Evolutionary conservation across 37 sponge, comb jelly and placozoan genomes (phyloP).

Genomic region (Chondrilla cf. caribensis): DNA sequence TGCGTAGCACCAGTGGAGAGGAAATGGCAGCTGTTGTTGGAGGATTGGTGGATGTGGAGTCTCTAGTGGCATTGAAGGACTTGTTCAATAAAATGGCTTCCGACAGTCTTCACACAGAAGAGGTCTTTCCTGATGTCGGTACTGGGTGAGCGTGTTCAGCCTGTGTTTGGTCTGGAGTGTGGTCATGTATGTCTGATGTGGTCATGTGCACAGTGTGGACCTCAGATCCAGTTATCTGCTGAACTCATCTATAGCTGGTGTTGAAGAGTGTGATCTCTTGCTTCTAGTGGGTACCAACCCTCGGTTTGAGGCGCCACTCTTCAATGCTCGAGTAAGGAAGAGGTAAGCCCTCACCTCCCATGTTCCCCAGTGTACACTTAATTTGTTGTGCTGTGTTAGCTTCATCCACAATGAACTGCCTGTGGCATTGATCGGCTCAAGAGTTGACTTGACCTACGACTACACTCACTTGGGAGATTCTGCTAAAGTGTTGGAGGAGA

Average conservation of each 20-base stretch:
- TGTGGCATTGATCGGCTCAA: constrained; percentile 70
- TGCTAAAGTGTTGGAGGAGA: constrained; percentile 51
- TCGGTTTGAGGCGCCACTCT: constrained; percentile 88
- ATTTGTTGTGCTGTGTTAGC: constrained; percentile 21
- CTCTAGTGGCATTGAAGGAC: constrained; percentile 82
- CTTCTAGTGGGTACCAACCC: constrained; percentile 96
- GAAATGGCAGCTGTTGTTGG: constrained; percentile 85
- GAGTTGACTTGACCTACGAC: constrained; percentile 83
- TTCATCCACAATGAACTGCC: constrained; percentile 83
- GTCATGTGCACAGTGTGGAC: constrained; percentile 34
- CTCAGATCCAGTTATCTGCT: constrained; percentile 86
- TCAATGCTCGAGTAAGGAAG: constrained; percentile 92
- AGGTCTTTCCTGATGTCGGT: constrained; percentile 54
- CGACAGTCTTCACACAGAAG: constrained; percentile 81
- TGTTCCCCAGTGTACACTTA: not conserved
- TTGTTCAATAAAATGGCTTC: constrained; percentile 61
- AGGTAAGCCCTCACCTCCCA: constrained; percentile 33
- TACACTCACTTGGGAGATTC: constrained; percentile 82
- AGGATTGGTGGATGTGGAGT: constrained; percentile 81
- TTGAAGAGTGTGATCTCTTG: constrained; percentile 91
- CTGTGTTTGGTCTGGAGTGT: not conserved
- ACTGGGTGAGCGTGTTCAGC: constrained; percentile 10
- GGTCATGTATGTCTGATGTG: not conserved
- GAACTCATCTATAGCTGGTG: constrained; percentile 76
- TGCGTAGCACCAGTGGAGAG: not conserved